Base-by-base conservation (phyloP, 2,888 invertebrate species). In the Sphecodes monilicornis region DNA sequence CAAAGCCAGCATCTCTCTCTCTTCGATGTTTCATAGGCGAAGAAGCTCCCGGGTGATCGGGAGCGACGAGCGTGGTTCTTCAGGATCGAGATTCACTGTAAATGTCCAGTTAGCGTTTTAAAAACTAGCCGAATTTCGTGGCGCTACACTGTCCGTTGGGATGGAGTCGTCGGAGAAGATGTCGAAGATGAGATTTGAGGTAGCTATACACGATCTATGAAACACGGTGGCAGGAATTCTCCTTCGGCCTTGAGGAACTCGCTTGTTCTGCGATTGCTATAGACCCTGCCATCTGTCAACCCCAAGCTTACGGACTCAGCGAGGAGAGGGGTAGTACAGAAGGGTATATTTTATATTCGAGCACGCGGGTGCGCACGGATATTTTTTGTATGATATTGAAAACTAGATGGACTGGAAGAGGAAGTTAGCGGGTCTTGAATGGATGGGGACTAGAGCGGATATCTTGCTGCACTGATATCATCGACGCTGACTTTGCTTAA, bases 61-160 rank as follows among this genome's bases (percentile, higher is more conserved):
- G 26, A 8, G 32, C 22, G 41, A 29, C 83, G 79, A 78, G 82
- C 83, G 84, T 83, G 87, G 82, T 70, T 60, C 41, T 84, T 77
- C 76, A 74, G 29, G 22, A 46, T 46, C 86, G 86, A 64, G 77
- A 87, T 86, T 89, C 86, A 73, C 41, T 90, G 89, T 88, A 84
- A 81, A 91, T 91, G 90, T 91, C 89, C 80, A 90, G 87, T 90
- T 90, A 90, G 90, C 86, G 88, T 89, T 89, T 89, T 80, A 83
- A 71, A 80, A 84, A 76, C 46, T 82, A 85, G 29, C 76, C 77
- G 68, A 69, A 72, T 76, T 50, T 32, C 68, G 54, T 46, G 32
- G 57, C 43, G 18, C 43, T 32, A 32, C 26, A 18, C 18, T 32
- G 60, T 29, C 46, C n/a, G 32, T 57, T 73, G 60, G 46, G 73